Conservation (phyloP, 1,140 invertebrate species). For the Plodia interpunctella region DNA sequence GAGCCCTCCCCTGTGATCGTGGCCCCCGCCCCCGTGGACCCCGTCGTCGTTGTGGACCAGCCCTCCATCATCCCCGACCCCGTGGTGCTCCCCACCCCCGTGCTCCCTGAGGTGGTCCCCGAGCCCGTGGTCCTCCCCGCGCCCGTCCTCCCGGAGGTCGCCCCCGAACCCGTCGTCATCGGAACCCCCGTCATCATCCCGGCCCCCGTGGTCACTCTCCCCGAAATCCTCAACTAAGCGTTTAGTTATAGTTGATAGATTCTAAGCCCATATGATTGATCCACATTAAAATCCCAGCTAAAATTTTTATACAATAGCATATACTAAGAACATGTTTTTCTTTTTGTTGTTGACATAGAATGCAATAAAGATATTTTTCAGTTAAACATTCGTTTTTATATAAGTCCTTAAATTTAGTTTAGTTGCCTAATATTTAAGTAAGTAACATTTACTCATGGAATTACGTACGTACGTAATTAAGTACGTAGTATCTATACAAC, state of each 20-base stretch:
- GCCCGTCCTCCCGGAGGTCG: background rate
- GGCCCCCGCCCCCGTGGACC: constrained; percentile 7
- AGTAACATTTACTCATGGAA: no score
- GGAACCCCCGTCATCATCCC: constrained; percentile 14
- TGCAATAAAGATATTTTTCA: background rate
- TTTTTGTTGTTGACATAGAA: constrained; percentile 1
- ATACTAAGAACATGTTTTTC: constrained; percentile 3
- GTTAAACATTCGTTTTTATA: no score
- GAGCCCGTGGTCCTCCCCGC: constrained; percentile 8
- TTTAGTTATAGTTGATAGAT: background rate
- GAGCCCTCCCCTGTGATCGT: constrained; percentile 8
- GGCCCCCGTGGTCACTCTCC: constrained; percentile 12
- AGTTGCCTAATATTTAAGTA: no score
- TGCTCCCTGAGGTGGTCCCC: constrained; percentile 7
- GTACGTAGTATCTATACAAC: no score
- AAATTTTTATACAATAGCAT: constrained; percentile 2
- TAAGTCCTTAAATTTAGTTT: no score
- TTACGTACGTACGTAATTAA: no score
- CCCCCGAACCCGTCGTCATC: background rate
- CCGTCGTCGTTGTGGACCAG: constrained; percentile 18
- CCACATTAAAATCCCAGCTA: background rate
- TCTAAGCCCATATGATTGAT: background rate
- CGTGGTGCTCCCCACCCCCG: constrained; percentile 10
- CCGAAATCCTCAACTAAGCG: constrained; percentile 3
- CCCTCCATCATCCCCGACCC: constrained; percentile 13